Evolutionary conservation across 2,113 vertebrate species (phyloP).

Genomic region (Cairina moschata): DNA sequence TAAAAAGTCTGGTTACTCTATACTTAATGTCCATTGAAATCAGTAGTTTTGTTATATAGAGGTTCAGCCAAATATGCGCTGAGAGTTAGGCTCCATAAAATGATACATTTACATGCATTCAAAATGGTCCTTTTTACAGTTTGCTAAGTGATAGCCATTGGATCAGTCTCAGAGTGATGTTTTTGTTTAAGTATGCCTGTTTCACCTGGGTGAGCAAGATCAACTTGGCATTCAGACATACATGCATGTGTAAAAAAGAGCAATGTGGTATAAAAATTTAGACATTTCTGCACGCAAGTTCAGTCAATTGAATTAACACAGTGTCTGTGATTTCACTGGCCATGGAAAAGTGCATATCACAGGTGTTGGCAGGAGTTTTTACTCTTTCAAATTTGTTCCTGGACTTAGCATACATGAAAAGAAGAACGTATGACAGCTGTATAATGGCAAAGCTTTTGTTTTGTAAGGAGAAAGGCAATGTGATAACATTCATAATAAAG

Average conservation of each 20-base stretch:
- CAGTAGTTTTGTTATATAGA: neutral
- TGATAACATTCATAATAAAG: neutral
- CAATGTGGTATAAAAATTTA: neutral
- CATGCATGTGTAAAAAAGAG: neutral
- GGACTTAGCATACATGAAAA: neutral
- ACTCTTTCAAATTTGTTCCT: conserved; percentile 17
- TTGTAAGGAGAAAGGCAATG: neutral
- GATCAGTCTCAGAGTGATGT: neutral
- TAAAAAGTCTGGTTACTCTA: neutral
- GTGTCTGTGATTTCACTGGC: neutral
- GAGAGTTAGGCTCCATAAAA: neutral
- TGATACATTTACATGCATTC: neutral
- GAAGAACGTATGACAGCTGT: neutral
- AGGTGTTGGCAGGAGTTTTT: neutral
- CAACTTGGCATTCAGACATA: neutral
- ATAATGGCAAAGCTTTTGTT: neutral
- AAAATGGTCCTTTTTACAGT: neutral
- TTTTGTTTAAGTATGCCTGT: neutral
- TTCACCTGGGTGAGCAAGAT: neutral
- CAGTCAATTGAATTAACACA: neutral
- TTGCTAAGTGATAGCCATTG: neutral
- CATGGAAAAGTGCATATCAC: neutral
- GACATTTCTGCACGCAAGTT: neutral
- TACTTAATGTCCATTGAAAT: neutral
- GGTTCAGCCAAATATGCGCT: neutral